phyloP scores from a whole-genome alignment of 2,113 vertebrate species.

The Microtus richardsoni region DNA sequence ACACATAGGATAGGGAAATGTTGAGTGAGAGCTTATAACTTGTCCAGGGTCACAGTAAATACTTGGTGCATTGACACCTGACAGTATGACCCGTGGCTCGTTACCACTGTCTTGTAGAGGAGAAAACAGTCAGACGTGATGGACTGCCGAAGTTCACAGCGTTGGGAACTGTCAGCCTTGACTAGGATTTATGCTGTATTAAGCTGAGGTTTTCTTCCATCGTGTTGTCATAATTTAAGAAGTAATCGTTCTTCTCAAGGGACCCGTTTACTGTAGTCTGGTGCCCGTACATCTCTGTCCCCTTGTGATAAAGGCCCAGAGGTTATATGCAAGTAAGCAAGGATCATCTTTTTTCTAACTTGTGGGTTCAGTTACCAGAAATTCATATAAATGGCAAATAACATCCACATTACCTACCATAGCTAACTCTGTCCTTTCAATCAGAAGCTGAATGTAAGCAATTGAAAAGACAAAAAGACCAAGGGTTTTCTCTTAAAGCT shows the following conservation, averaged over 20 bases:
- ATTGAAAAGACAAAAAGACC: background rate
- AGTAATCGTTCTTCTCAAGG: background rate
- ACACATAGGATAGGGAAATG: constrained; percentile 20
- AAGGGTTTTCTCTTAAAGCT: background rate
- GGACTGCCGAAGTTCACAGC: background rate
- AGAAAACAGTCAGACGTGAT: background rate
- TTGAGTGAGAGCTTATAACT: background rate
- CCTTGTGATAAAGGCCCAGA: background rate
- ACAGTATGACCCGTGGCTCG: background rate
- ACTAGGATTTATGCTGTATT: background rate
- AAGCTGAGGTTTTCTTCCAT: background rate
- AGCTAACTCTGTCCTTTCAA: constrained; percentile 34
- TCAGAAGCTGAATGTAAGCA: background rate
- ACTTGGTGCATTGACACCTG: background rate
- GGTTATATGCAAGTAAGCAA: constrained; percentile 3
- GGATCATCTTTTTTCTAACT: background rate
- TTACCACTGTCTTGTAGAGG: background rate
- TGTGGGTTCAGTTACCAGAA: constrained; percentile 15
- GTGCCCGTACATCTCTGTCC: background rate
- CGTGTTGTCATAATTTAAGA: background rate
- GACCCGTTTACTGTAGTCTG: background rate
- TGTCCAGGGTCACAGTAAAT: background rate
- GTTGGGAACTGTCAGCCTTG: background rate
- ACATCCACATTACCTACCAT: background rate
- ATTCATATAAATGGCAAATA: background rate